A percentile compares a stretch with the other conserved stretches of the same genome.
Conservation (phyloP, 2,113 vertebrate species). For the Percina caprodes region DNA sequence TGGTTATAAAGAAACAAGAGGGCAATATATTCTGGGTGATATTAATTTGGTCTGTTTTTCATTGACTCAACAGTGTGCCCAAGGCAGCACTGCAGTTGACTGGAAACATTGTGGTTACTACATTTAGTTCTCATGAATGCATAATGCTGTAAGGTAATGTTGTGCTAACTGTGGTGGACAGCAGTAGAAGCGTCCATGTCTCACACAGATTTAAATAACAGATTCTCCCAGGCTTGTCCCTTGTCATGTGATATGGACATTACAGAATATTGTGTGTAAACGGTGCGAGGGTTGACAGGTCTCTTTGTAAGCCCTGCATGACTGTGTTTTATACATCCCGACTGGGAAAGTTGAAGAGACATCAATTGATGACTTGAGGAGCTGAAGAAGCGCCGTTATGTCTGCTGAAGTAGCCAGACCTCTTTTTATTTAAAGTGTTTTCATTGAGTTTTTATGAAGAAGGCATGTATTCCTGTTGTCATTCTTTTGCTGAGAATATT, state of each 20-base stretch:
- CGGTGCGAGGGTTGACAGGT: conserved; percentile 12
- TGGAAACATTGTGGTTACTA: not conserved
- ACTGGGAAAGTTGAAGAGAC: not conserved
- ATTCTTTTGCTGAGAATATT: not conserved
- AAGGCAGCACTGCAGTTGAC: not conserved
- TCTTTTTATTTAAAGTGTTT: not conserved
- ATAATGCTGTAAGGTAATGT: not conserved
- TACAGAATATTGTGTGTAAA: not conserved
- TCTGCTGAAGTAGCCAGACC: not conserved
- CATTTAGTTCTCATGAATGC: conserved; percentile 23
- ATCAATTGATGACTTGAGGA: not conserved
- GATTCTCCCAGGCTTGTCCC: not conserved
- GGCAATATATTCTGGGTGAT: not conserved
- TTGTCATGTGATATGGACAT: conserved; percentile 6
- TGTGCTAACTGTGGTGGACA: not conserved
- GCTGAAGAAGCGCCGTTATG: not conserved
- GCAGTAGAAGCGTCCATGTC: not conserved
- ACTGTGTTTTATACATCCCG: not conserved
- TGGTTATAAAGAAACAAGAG: not conserved
- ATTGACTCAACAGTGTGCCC: not conserved
- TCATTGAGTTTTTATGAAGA: not conserved
- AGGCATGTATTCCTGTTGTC: not conserved
- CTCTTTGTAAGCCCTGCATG: not conserved
- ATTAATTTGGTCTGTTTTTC: not conserved
- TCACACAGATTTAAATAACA: not conserved